Conservation (phyloP, 1,140 invertebrate species). For the Trichonephila clavipes region DNA sequence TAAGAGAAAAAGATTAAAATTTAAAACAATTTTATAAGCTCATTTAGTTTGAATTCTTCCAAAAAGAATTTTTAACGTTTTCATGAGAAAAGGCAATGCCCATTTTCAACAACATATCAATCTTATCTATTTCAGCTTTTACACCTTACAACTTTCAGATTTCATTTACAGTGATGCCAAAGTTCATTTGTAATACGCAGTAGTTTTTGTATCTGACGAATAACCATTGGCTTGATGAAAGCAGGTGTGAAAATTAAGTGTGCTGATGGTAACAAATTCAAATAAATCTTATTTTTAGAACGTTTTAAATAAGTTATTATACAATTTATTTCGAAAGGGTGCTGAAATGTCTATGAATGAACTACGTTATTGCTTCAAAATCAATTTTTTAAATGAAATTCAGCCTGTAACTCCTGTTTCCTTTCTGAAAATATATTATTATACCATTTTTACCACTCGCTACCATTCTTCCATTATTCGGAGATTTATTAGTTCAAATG, state of each 20-base stretch:
- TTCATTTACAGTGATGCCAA: constrained; percentile 59
- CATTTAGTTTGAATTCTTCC: neutral
- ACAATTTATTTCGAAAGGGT: too few species aligned
- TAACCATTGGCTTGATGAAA: neutral
- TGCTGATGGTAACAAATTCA: too few species aligned
- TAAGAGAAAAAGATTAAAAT: neutral
- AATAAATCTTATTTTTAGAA: too few species aligned
- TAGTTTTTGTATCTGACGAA: constrained; percentile 39
- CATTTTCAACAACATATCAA: constrained; percentile 58
- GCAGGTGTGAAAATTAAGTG: neutral
- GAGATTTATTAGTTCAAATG: too few species aligned
- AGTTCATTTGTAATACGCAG: constrained; percentile 56
- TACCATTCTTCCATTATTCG: too few species aligned
- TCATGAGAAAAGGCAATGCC: constrained; percentile 27
- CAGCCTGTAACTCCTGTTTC: too few species aligned
- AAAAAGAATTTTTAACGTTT: neutral
- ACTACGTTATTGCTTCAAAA: too few species aligned
- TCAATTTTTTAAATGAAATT: too few species aligned
- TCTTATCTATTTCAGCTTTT: constrained; percentile 64
- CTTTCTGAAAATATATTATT: too few species aligned
- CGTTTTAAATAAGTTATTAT: too few species aligned
- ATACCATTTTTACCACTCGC: too few species aligned
- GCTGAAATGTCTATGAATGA: too few species aligned
- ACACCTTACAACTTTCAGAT: constrained; percentile 73
- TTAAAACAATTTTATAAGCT: neutral